These are phyloP conservation scores for Thamnophis sirtalis DNA, from an alignment of 2,113 vertebrate species.

Conservation along the genomic window DNA sequence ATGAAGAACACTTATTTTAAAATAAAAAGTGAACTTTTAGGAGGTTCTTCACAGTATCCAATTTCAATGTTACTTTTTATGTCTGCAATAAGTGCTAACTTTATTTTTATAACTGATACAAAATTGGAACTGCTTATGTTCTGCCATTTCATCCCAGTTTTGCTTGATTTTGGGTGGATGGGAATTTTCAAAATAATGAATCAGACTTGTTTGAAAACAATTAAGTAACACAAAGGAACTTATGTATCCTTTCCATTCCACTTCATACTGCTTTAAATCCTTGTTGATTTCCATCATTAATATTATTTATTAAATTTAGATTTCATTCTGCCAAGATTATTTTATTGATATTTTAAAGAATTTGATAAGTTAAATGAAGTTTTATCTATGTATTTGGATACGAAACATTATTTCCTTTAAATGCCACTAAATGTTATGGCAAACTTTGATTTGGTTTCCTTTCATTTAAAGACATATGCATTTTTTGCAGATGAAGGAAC, in stretches of 20 bases:
- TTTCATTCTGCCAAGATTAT: background rate
- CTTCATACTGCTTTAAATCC: background rate
- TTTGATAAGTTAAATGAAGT: background rate
- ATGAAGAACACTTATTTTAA: background rate
- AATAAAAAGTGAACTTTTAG: background rate
- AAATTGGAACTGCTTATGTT: background rate
- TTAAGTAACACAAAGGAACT: background rate
- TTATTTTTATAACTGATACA: background rate
- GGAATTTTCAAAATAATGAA: background rate
- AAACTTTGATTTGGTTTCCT: background rate
- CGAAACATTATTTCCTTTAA: background rate
- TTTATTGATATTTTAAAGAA: accelerated
- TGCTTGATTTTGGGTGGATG: background rate
- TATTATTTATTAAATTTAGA: slow-evolving; percentile 9
- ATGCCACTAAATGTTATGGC: background rate
- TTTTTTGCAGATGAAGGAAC: background rate
- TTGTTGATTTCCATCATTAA: background rate
- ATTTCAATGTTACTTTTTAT: background rate
- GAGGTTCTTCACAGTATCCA: background rate
- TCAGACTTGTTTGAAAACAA: background rate
- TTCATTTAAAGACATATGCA: background rate
- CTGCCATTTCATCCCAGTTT: background rate
- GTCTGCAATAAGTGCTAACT: background rate
- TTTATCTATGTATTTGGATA: background rate
- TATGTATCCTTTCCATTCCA: no score